These are phyloP conservation scores for Bothrops jararaca DNA, from an alignment of 2,113 vertebrate genomes.

Conservation along the genomic window DNA sequence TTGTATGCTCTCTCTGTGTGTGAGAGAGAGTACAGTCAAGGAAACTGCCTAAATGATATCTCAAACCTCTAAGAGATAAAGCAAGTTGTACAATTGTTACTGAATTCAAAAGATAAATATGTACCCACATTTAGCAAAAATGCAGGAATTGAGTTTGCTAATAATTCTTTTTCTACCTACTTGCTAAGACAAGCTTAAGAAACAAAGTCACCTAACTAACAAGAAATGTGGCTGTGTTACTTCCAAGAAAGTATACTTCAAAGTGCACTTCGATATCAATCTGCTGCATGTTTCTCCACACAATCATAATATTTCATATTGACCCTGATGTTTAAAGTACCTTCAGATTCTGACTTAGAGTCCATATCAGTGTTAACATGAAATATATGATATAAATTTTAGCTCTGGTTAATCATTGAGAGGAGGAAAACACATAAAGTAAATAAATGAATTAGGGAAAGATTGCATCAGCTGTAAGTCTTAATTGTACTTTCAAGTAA, in stretches of 20 bases:
- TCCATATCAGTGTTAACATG: not conserved
- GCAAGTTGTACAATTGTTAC: slow-evolving; percentile 67
- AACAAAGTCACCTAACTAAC: not conserved
- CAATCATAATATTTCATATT: not conserved
- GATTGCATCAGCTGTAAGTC: slow-evolving; percentile 14
- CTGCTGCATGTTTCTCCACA: not conserved
- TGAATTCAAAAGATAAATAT: slow-evolving; percentile 65
- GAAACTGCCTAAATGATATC: slow-evolving; percentile 72
- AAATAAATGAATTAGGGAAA: not conserved
- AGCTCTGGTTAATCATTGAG: not conserved
- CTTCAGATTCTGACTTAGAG: not conserved
- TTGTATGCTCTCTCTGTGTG: not conserved
- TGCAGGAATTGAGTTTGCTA: slow-evolving; percentile 31
- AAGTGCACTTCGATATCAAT: not conserved
- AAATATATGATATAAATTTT: not conserved
- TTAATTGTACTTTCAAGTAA: not conserved
- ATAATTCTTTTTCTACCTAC: slow-evolving; percentile 31
- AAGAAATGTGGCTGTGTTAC: not conserved
- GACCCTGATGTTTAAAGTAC: slow-evolving; percentile 22
- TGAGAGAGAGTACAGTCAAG: slow-evolving; percentile 48
- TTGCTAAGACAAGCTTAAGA: not conserved
- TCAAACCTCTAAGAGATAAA: slow-evolving; percentile 68
- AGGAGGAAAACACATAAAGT: not conserved
- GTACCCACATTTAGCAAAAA: slow-evolving; percentile 44
- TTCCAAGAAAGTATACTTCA: not conserved